Evolutionary conservation across 2,797 vertebrate species (phyloP).

Genomic region (Staurois parvus): DNA sequence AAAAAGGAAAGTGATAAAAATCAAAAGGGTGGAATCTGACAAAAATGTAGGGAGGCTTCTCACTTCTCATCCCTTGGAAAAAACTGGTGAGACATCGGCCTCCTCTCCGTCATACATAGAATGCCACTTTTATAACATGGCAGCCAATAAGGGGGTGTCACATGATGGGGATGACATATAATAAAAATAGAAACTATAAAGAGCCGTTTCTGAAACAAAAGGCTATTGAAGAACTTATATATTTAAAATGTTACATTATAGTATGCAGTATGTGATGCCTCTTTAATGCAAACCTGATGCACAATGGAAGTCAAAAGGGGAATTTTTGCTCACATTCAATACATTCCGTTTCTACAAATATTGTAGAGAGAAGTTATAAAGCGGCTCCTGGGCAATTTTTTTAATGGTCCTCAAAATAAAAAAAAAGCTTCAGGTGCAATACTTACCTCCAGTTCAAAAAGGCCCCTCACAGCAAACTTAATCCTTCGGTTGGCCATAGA

Average conservation of each 20-base stretch:
- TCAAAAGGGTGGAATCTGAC: not conserved
- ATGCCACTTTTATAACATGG: not conserved
- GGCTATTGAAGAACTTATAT: not conserved
- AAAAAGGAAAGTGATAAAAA: not conserved
- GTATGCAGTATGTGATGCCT: not conserved
- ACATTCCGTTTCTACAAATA: not conserved
- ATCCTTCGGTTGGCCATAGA: too few species aligned
- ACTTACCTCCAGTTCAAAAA: too few species aligned
- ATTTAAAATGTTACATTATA: not conserved
- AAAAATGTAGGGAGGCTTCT: not conserved
- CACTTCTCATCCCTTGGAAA: not conserved
- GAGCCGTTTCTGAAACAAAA: not conserved
- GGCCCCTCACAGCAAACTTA: too few species aligned
- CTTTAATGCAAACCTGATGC: constrained; percentile 9
- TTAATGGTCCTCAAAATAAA: not conserved
- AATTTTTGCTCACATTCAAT: not conserved
- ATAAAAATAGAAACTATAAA: not conserved
- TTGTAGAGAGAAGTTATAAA: not conserved
- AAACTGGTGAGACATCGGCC: not conserved
- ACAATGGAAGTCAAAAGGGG: too few species aligned
- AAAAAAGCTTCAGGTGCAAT: too few species aligned
- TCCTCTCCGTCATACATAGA: not conserved
- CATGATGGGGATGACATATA: not conserved
- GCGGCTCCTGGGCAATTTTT: not conserved
- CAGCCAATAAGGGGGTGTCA: not conserved